A percentile compares a stretch with the other conserved stretches of the same genome.
Evolutionary conservation across 2,113 vertebrate genomes (phyloP).

Genomic region (Theristicus caerulescens): DNA sequence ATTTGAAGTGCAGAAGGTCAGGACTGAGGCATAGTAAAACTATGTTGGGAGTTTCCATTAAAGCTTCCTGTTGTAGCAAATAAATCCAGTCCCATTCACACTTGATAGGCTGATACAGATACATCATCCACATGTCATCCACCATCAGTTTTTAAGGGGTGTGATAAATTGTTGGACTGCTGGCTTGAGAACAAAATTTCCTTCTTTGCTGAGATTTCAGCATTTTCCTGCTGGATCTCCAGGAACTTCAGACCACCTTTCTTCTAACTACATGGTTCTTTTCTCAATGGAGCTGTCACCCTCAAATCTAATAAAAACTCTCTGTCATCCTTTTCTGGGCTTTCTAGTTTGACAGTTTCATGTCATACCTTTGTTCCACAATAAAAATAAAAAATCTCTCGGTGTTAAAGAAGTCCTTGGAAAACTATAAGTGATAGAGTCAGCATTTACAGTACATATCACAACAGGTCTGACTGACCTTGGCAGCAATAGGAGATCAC

Average conservation of each 20-base stretch:
- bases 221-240: constrained; percentile 8
- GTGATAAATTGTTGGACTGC: not conserved
- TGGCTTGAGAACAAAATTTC: not conserved
- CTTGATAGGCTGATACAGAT: not conserved
- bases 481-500: constrained; percentile 28
- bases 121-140: not conserved
- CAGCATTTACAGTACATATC: constrained; percentile 19
- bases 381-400: constrained; percentile 44
- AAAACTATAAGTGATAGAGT: constrained; percentile 29
- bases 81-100: not conserved
- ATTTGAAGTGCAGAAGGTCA: not conserved
- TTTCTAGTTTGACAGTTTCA: not conserved
- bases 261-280: not conserved
- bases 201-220: not conserved
- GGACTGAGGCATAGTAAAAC: not conserved
- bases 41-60: not conserved
- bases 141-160: not conserved
- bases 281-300: not conserved
- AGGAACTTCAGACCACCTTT: not conserved
- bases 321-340: constrained; percentile 21
- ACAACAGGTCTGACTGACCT: constrained; percentile 43
- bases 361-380: constrained; percentile 46
- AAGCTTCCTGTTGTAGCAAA: not conserved
- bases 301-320: constrained; percentile 16
- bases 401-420: constrained; percentile 46